Base-by-base conservation (phyloP, 2,797 vertebrate genomes). In the Serranus cabrilla region DNA sequence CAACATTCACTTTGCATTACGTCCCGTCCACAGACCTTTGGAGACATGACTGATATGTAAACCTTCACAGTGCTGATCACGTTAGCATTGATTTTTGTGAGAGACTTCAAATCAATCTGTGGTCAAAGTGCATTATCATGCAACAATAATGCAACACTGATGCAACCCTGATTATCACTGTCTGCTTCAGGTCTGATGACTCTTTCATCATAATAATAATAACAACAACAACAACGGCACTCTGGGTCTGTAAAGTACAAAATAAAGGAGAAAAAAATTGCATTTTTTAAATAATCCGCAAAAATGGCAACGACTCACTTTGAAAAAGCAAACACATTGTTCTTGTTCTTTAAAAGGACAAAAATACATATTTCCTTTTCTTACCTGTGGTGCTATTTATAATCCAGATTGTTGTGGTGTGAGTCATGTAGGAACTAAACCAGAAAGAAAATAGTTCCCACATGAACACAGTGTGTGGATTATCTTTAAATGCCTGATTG, bases 61-160 rank as follows among this genome's bases (percentile, higher is more conserved):
- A 12, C 60, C 11, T 25, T 66, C 13, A 50, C 55, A 60, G 18
- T 54, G 2, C 13, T 23, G 52, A 54, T 55, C 12, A 49, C 14
- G 47, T 70, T 52, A 37, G 47, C 42, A 70, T 14, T 23, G 45
- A 54, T 47, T 54, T 52, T 39, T 42, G 2, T 45, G 16, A 13
- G 60, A 42, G 50, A 51, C 11, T 21, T 55, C 13, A 34, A 40
- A 58, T 65, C 34, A 23, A n/a, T 27, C 2, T 56, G n/a, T 43
- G 9, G n/a, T 34, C 11, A 16, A 47, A 51, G 6, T 46, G 34
- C 20, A 34, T 37, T 49, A 52, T 43, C 43, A 17, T 0, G 0
- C 13, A 56, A 16, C 51, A 46, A 47, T 23, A 46, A 74, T 46
- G 51, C 25, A 72, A 47, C 25, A 21, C 0, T 27, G 67, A 51